Base-by-base conservation (phyloP, 2,888 invertebrate species). In the Eupithecia exiguata region DNA sequence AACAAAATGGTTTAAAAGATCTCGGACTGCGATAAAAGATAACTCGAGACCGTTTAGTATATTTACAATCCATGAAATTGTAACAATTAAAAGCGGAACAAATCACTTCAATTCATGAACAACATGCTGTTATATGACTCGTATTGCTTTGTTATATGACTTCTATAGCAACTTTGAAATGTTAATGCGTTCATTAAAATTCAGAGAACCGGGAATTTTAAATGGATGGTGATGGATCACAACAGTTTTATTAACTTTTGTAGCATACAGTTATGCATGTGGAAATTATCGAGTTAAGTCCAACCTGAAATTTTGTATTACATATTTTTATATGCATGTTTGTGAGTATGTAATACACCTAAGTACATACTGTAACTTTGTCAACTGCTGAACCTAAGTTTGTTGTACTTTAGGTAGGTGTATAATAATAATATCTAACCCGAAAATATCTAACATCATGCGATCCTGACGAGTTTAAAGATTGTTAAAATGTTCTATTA, bases 161-260 rank as follows among this genome's bases (percentile, higher is more conserved):
- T 43, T 66, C 18, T 65, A 25, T 21, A 36, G 5, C 36, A 65
- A 65, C 18, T n/a, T 63, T 21, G 65, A 38, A 65, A 36, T 12
- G 12, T 9, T 38, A 21, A 12, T 65, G 21, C n/a, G 63, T 65
- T 65, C 18, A 38, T 65, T 12, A 70, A 58, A 12, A 25, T 65
- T 43, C 40, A 40, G 10, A 58, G 40, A 69, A 61, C 40, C 38
- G 43, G 63, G 21, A 69, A 69, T 21, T 69, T 70, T 49, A 65
- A 70, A 38, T 70, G 66, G 62, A 21, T 35, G n/a, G 9, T 49
- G 36, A 46, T 35, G 69, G 69, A 70, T 70, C 63, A 63, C 70
- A 63, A 65, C 46, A 14, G 14, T 30, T 58, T 40, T 66, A 40
- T 0, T 40, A 14, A 38, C 10, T 38, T 18, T 40, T 65, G 38